A percentile compares a stretch with the other conserved stretches of the same genome.
These are phyloP conservation scores for Sceloporus tristichus DNA, from an alignment of 2,113 vertebrate genomes.

Conservation along the genomic window DNA sequence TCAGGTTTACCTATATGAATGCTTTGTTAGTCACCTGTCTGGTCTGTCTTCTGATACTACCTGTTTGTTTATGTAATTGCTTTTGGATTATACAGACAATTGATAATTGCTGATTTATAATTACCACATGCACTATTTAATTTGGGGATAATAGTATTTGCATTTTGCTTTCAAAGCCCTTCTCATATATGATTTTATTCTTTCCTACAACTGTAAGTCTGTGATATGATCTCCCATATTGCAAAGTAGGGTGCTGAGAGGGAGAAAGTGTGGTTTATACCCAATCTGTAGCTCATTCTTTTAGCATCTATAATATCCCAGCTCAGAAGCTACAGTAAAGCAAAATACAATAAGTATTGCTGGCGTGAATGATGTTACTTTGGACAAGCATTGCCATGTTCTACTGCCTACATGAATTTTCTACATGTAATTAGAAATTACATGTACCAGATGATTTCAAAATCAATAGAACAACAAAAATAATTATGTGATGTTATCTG, in stretches of 20 bases:
- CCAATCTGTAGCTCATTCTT: not conserved
- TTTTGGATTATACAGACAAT: not conserved
- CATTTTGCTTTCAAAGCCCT: not conserved
- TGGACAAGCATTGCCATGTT: too few species aligned
- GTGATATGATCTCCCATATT: not conserved
- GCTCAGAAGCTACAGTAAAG: not conserved
- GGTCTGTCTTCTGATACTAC: not conserved
- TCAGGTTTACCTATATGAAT: not conserved
- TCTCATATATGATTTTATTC: not conserved
- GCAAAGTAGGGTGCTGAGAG: not conserved
- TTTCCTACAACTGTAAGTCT: not conserved
- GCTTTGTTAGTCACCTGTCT: not conserved
- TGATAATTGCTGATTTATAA: not conserved
- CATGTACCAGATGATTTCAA: not conserved
- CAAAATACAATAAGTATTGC: too few species aligned
- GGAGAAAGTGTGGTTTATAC: not conserved
- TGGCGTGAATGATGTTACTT: too few species aligned
- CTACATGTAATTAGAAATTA: not conserved
- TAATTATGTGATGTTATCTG: not conserved
- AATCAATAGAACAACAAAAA: not conserved
- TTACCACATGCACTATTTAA: not conserved
- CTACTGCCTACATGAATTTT: not conserved
- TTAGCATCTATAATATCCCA: not conserved
- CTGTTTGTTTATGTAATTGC: not conserved
- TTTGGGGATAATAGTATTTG: not conserved